Evolutionary conservation across 2,113 vertebrate genomes (phyloP).

Genomic region (Amazona vittata): DNA sequence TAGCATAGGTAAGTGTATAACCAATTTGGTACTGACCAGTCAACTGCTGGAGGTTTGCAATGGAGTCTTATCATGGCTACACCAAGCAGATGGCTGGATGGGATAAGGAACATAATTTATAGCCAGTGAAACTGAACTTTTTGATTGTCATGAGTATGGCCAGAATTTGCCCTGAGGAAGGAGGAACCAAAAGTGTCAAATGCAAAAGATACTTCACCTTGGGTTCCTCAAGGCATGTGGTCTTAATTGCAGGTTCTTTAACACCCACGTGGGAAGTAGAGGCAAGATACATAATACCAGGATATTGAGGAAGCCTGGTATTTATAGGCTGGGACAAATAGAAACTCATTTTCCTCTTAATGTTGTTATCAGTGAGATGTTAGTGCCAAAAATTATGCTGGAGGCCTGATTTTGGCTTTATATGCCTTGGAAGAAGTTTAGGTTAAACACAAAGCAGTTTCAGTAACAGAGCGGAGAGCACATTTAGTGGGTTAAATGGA

Average conservation of each 20-base stretch:
- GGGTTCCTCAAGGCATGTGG: neutral
- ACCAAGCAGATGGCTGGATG: neutral
- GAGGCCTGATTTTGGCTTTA: neutral
- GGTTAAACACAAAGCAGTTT: neutral
- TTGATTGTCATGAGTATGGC: neutral
- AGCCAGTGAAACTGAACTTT: neutral
- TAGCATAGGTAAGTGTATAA: neutral
- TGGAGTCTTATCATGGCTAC: neutral
- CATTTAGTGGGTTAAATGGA: neutral
- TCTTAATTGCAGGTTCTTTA: neutral
- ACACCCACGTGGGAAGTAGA: neutral
- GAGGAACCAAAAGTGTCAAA: neutral
- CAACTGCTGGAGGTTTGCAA: neutral
- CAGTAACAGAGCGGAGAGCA: neutral
- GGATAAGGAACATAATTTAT: neutral
- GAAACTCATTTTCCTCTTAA: neutral
- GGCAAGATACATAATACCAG: neutral
- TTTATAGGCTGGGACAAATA: neutral
- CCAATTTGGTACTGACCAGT: neutral
- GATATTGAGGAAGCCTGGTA: neutral
- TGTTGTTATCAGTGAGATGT: neutral
- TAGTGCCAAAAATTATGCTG: neutral
- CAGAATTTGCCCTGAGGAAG: neutral
- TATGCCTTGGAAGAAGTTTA: neutral
- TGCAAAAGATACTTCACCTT: neutral